Conservation (phyloP, 2,888 invertebrate species). For the Lasioglossum pauxillum region DNA sequence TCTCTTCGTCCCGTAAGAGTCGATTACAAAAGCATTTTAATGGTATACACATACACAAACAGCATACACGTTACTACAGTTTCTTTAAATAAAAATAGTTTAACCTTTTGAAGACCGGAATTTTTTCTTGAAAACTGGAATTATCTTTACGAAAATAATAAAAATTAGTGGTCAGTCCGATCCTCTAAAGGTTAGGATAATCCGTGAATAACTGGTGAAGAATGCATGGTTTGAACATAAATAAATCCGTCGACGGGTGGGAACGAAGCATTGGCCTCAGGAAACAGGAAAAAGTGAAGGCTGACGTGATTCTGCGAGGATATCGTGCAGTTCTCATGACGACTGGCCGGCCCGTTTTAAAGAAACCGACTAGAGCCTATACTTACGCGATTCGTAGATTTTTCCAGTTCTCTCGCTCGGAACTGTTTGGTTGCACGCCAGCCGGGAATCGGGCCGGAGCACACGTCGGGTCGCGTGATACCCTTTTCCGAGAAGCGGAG, state of each 20-base stretch:
- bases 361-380: slow-evolving; percentile 13
- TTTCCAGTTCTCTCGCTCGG: neutral
- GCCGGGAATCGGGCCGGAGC: slow-evolving; percentile 14
- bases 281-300: neutral
- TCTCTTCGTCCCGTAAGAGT: neutral
- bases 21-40: neutral
- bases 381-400: slow-evolving; percentile 23
- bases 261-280: neutral
- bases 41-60: neutral
- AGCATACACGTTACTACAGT: no score
- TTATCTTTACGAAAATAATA: no score
- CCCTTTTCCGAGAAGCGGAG: slow-evolving; percentile 41
- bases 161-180: no score
- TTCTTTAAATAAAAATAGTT: no score
- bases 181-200: no score
- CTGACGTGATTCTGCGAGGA: slow-evolving; percentile 14
- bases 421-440: slow-evolving; percentile 28
- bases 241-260: neutral
- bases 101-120: no score
- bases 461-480: slow-evolving; percentile 37
- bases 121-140: no score
- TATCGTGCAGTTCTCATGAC: slow-evolving; percentile 27
- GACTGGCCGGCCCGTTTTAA: slow-evolving; percentile 4
- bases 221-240: neutral
- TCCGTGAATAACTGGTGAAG: neutral